phyloP scores from a whole-genome alignment of 1,140 invertebrate genomes.

The Bombus fervidus region DNA sequence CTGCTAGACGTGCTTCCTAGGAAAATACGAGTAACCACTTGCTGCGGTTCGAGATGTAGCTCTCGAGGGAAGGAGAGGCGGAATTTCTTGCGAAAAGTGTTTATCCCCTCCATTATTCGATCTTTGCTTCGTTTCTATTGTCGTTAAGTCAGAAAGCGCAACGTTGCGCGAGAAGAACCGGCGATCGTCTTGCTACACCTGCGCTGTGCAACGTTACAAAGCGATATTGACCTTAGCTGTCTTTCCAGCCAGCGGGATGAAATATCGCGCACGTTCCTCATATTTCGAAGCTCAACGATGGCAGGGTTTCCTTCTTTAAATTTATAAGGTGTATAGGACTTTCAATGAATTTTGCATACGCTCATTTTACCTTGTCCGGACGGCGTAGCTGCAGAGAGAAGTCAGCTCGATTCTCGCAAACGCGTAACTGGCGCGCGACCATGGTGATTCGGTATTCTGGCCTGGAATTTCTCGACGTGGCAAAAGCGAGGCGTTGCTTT shows the following conservation, averaged over 20 bases:
- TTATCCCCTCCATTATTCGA: slow-evolving; percentile 1
- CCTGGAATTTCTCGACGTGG: not conserved
- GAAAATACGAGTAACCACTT: slow-evolving; percentile 66
- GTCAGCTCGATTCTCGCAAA: not conserved
- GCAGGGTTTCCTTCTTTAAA: slow-evolving; percentile 1
- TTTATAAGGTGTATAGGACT: slow-evolving; percentile 15
- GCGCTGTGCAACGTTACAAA: not conserved
- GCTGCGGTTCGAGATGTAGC: slow-evolving; percentile 31
- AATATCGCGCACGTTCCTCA: not conserved
- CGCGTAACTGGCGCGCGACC: not conserved
- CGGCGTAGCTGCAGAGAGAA: not conserved
- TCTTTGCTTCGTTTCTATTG: not conserved
- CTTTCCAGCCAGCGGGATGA: not conserved
- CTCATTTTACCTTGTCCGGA: not conserved
- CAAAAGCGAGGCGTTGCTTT: not conserved
- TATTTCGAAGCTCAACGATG: not conserved
- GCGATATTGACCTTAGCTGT: not conserved
- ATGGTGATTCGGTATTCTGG: slow-evolving; percentile 11
- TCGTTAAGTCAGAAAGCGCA: not conserved
- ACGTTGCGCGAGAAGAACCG: not conserved
- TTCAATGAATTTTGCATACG: slow-evolving; percentile 28
- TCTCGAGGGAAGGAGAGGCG: slow-evolving; percentile 8
- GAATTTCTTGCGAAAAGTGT: slow-evolving; percentile 34
- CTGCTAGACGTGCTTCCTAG: slow-evolving; percentile 51
- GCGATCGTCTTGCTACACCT: not conserved